Percentiles rank a stretch among this genome's conserved stretches.
phyloP scores from a whole-genome alignment of 2,888 invertebrate species.

The Thumatha senex region DNA sequence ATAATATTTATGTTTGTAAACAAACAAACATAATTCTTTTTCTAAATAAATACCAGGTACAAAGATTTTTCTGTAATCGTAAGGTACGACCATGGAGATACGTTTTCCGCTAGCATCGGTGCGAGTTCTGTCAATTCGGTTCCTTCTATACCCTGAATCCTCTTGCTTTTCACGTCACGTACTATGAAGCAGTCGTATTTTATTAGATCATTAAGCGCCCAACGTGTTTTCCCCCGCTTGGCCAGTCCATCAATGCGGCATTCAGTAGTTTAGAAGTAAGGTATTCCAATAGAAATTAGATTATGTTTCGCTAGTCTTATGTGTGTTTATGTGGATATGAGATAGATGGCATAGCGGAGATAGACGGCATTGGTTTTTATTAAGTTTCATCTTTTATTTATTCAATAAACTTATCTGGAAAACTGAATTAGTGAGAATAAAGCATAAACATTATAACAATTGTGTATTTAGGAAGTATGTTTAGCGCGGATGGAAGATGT shows the following conservation, averaged over 20 bases:
- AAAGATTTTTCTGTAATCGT: too few relatives aligned
- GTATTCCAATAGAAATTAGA: slow-evolving; percentile 33
- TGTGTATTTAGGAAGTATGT: too few relatives aligned
- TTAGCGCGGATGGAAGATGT: too few relatives aligned
- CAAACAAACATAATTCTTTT: too few relatives aligned
- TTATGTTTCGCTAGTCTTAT: slow-evolving; percentile 23
- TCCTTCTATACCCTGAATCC: slow-evolving; percentile 18
- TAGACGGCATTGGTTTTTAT: too few relatives aligned
- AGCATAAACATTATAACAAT: too few relatives aligned
- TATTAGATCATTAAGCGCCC: slow-evolving; percentile 65
- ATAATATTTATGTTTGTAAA: too few relatives aligned
- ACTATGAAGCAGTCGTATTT: slow-evolving; percentile 53
- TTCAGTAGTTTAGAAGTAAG: slow-evolving; percentile 38
- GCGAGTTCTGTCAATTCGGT: slow-evolving; percentile 14
- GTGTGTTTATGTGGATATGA: slow-evolving; percentile 13
- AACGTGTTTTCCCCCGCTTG: slow-evolving; percentile 45
- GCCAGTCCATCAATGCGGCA: slow-evolving; percentile 54
- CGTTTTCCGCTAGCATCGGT: not conserved
- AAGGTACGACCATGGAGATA: too few relatives aligned
- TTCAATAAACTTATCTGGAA: too few relatives aligned
- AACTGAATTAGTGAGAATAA: too few relatives aligned
- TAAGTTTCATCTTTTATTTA: too few relatives aligned
- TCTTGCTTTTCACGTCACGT: slow-evolving; percentile 50
- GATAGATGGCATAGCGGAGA: not conserved
- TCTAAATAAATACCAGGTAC: too few relatives aligned